Evolutionary conservation across 2,113 vertebrate genomes (phyloP).

Genomic region (Rhynchomys soricoides): DNA sequence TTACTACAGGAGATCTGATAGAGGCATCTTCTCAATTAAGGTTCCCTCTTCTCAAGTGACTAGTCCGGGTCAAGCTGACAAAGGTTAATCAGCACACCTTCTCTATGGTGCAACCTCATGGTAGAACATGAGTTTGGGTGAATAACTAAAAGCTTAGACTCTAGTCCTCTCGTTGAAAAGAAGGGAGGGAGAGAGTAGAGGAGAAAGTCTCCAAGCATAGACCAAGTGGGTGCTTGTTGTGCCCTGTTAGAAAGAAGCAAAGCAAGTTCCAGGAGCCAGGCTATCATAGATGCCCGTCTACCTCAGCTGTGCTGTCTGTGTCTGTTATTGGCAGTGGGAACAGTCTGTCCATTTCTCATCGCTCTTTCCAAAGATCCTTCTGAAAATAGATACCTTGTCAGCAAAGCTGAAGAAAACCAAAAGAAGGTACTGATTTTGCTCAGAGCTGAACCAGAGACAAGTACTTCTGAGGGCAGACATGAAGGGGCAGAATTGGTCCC

Average conservation of each 20-base stretch:
- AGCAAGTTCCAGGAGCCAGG: neutral
- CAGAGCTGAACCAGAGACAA: neutral
- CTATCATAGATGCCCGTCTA: neutral
- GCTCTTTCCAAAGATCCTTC: conserved; percentile 18
- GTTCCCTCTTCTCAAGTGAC: neutral
- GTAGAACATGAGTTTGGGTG: neutral
- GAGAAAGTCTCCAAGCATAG: neutral
- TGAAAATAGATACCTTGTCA: neutral
- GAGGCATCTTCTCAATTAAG: neutral
- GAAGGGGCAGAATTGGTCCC: neutral
- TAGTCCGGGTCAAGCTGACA: neutral
- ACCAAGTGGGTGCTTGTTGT: neutral
- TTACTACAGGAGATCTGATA: neutral
- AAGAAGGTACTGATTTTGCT: conserved; percentile 35
- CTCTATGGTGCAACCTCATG: neutral
- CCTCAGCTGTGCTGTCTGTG: neutral
- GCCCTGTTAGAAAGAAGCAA: neutral
- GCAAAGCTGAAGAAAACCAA: neutral
- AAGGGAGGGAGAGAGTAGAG: neutral
- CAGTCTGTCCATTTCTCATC: neutral
- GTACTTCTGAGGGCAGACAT: neutral
- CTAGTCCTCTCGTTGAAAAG: neutral
- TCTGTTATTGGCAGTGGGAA: neutral
- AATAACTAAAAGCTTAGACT: neutral
- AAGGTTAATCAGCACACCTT: neutral